phyloP scores from a whole-genome alignment of 2,888 invertebrate species.

The Limnephilus lunatus region DNA sequence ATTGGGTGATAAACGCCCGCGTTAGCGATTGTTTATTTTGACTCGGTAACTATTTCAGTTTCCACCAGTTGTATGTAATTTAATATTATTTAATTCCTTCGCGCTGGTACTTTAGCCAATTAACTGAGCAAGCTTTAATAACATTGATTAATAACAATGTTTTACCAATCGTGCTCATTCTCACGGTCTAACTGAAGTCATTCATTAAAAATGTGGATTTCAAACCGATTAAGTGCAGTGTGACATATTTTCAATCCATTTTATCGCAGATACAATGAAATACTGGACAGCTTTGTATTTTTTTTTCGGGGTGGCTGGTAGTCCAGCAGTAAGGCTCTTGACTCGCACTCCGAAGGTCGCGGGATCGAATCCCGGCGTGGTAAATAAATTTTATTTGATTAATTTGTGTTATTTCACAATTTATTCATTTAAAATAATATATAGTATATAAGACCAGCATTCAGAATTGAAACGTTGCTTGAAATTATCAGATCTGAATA shows the following conservation, averaged over 20 bases:
- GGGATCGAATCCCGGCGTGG: too few species aligned
- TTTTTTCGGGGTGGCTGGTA: too few species aligned
- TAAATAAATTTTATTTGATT: too few species aligned
- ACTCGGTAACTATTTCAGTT: not conserved
- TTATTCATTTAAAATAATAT: too few species aligned
- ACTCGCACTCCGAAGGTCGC: too few species aligned
- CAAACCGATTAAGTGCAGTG: too few species aligned
- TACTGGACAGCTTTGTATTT: not conserved
- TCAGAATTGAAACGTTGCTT: too few species aligned
- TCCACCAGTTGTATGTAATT: not conserved
- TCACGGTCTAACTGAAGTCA: not conserved
- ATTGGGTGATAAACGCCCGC: constrained; percentile 7
- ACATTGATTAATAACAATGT: not conserved
- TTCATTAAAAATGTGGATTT: not conserved
- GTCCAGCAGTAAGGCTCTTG: too few species aligned
- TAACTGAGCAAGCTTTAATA: not conserved
- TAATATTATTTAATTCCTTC: constrained; percentile 15
- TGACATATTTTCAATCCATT: too few species aligned
- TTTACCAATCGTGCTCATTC: not conserved
- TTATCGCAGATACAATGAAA: not conserved
- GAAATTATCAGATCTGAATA: too few species aligned
- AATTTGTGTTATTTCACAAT: too few species aligned
- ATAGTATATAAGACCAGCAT: too few species aligned
- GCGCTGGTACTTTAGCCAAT: not conserved
- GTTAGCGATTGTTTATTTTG: not conserved